Evolutionary conservation across 2,888 invertebrate species (phyloP).

Genomic region (Mythimna loreyi): DNA sequence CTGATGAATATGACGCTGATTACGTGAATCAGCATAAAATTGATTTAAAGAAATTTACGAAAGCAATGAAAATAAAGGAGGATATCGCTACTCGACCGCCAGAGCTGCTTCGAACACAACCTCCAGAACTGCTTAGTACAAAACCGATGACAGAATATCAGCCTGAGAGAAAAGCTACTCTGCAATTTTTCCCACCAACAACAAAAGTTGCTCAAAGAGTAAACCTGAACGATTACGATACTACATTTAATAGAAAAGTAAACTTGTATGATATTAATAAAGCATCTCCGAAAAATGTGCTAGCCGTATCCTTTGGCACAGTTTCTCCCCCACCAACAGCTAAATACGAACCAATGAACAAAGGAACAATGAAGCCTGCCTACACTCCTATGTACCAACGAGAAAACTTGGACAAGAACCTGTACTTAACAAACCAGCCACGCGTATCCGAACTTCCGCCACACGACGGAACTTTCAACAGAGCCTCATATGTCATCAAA

Average conservation of each 20-base stretch:
- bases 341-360: conserved; percentile 28
- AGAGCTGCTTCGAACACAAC: conserved; percentile 40
- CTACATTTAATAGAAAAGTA: conserved; percentile 73
- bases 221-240: conserved; percentile 73
- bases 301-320: conserved; percentile 52
- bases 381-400: conserved; percentile 46
- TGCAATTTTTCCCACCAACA: conserved; percentile 86
- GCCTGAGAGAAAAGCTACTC: conserved; percentile 79
- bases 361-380: conserved; percentile 29
- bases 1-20: conserved; percentile 81
- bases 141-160: conserved; percentile 60
- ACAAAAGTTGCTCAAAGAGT: conserved; percentile 63
- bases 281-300: conserved; percentile 60
- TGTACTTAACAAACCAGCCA: conserved; percentile 69
- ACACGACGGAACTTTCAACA: conserved; percentile 73
- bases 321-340: conserved; percentile 44
- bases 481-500: conserved; percentile 80
- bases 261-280: conserved; percentile 69
- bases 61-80: conserved; percentile 44
- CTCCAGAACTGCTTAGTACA: conserved; percentile 57
- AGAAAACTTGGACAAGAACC: conserved; percentile 61
- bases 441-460: conserved; percentile 56
- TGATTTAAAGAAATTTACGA: conserved; percentile 80
- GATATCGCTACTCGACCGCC: conserved; percentile 55
- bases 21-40: conserved; percentile 80